Base-by-base conservation (phyloP, 64 coral and sea anemone species). In the Pachyseris speciosa region DNA sequence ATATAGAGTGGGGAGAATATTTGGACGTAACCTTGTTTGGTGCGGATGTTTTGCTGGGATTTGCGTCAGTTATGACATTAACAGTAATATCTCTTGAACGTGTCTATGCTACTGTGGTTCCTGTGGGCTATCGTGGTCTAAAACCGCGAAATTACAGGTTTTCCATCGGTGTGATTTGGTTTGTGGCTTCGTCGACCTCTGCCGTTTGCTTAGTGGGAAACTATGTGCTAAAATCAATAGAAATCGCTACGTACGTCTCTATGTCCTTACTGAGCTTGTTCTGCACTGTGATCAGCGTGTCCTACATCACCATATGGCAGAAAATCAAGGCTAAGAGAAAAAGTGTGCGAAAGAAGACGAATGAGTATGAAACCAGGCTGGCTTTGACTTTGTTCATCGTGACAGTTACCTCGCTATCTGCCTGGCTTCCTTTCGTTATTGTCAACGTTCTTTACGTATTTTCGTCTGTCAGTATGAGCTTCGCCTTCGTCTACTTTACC, bases 81-180 rank as follows among this genome's bases (percentile, higher is more conserved):
- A 74, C 78, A n/a, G 42, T 90, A 20, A 78, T 90, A 24, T 90
- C 88, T 47, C n/a, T 90, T n/a, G 88, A 90, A 44, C 88, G 88
- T 66, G 41, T 90, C 13, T 78, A 78, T 60, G 88, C 78, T 15
- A 70, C 66, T 4, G 64, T 90, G 11, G 77, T 76, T 58, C 88
- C 88, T 8, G 74, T 90, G 20, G 59, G 66, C 25, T 66, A 90
- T 49, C 74, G 75, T 6, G 43, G 77, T 38, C 60, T 64, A 8
- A 81, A 40, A 4, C 36, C 40, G 7, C 37, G 43, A 30, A 51
- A 52, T 70, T 63, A 68, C 15, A 71, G 64, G 34, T 78, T 66
- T 31, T 70, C 88, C 42, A 59, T 90, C 24, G 88, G 61, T 4
- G 7, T 69, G 8, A 73, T 78, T 3, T 90, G 88, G 88, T 24